Conservation (phyloP, 2,113 vertebrate species). For the Heterocephalus glaber region DNA sequence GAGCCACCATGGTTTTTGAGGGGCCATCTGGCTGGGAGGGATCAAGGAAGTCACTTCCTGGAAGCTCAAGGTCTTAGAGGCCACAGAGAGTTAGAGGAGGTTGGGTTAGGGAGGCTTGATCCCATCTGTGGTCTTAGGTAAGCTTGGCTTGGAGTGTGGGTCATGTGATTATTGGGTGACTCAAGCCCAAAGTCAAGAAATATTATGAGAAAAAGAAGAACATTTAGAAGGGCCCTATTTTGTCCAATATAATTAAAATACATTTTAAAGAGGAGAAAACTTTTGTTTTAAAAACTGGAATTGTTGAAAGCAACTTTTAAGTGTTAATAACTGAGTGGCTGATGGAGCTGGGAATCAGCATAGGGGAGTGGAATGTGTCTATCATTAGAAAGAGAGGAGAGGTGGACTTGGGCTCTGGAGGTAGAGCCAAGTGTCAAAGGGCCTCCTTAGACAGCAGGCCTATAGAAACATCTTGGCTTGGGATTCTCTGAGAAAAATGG, state of each 20-base stretch:
- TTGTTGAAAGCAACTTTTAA: background rate
- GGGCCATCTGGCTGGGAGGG: background rate
- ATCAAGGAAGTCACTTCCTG: background rate
- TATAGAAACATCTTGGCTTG: background rate
- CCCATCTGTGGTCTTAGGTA: background rate
- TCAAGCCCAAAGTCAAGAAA: background rate
- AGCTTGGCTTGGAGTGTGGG: background rate
- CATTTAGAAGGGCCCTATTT: background rate
- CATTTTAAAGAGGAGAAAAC: background rate
- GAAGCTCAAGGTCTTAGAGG: background rate
- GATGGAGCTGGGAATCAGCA: background rate
- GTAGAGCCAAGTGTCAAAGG: background rate
- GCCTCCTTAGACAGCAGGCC: background rate
- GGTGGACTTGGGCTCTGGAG: background rate
- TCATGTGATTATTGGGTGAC: background rate
- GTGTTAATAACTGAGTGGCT: background rate
- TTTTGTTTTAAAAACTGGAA: constrained; percentile 2
- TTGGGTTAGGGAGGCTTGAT: background rate
- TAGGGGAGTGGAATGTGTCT: background rate
- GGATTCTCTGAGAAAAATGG: background rate
- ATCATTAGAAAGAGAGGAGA: background rate
- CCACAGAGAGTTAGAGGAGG: background rate
- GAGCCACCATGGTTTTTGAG: background rate
- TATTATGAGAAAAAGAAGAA: background rate
- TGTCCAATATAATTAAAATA: background rate